Conservation (phyloP, 1,140 invertebrate species). For the Drosophila gunungcola region DNA sequence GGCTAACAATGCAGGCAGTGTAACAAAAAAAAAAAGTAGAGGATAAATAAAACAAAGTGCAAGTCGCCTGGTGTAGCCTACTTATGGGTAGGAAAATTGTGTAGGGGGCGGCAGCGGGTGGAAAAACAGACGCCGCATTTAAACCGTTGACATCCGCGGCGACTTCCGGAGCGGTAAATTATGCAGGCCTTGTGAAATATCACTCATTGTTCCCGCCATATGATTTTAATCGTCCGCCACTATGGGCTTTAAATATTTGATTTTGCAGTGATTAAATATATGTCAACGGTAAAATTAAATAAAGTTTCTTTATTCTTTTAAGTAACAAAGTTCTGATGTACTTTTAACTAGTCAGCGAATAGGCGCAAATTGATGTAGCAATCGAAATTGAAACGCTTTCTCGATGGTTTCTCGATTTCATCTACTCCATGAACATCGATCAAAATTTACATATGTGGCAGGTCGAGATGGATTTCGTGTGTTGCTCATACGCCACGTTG, state of each 20-base stretch:
- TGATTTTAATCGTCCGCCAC: conserved; percentile 12
- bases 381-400: not conserved
- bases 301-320: not conserved
- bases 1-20: conserved; percentile 40
- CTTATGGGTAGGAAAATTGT: conserved; percentile 33
- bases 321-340: not conserved
- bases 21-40: not conserved
- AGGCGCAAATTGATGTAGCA: not conserved
- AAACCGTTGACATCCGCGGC: conserved; percentile 50
- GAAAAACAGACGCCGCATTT: conserved; percentile 45
- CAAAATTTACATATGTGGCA: conserved; percentile 3
- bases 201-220: conserved; percentile 2
- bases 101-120: not conserved
- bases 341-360: not conserved
- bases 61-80: conserved; percentile 44
- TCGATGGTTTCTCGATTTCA: not conserved
- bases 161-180: conserved; percentile 52
- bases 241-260: not conserved
- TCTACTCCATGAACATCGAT: conserved; percentile 1
- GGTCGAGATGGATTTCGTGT: not conserved
- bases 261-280: not conserved
- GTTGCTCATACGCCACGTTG: conserved; percentile 24
- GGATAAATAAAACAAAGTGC: conserved; percentile 39
- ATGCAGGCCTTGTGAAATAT: conserved; percentile 26
- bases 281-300: not conserved